phyloP scores from a whole-genome alignment of 2,797 vertebrate species.

The Mus minutoides region DNA sequence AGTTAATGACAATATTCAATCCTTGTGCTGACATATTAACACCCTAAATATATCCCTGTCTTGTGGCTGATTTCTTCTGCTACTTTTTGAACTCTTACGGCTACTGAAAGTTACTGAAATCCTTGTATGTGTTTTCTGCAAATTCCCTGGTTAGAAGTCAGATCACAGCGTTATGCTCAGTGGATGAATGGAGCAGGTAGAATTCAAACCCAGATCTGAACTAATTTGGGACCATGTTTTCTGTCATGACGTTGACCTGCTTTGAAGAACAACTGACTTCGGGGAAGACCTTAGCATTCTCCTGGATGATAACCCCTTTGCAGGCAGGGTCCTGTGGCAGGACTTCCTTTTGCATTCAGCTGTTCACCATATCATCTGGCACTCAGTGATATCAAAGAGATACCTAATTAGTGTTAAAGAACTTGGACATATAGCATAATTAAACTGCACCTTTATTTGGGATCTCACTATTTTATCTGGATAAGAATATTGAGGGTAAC shows the following conservation, averaged over 20 bases:
- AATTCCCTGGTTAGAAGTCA: background rate
- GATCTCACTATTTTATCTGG: background rate
- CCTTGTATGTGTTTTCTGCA: background rate
- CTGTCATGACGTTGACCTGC: background rate
- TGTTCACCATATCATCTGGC: background rate
- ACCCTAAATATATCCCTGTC: background rate
- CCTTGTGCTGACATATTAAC: background rate
- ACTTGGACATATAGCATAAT: background rate
- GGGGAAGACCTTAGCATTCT: rapidly evolving
- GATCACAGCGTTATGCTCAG: background rate
- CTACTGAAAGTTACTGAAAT: background rate
- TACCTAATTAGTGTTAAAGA: background rate
- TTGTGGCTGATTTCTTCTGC: background rate
- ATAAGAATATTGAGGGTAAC: rapidly evolving
- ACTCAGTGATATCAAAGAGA: background rate
- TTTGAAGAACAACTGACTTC: background rate
- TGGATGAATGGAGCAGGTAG: rapidly evolving
- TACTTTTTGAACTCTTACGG: background rate
- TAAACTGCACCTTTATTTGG: background rate
- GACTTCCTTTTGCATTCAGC: background rate
- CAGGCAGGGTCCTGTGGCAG: background rate
- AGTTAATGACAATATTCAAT: background rate
- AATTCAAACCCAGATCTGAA: background rate
- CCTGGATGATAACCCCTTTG: background rate
- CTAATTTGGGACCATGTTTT: background rate